A percentile compares a stretch with the other conserved stretches of the same genome.
phyloP scores from a whole-genome alignment of 2,797 vertebrate species.

The Poecilia velifera region DNA sequence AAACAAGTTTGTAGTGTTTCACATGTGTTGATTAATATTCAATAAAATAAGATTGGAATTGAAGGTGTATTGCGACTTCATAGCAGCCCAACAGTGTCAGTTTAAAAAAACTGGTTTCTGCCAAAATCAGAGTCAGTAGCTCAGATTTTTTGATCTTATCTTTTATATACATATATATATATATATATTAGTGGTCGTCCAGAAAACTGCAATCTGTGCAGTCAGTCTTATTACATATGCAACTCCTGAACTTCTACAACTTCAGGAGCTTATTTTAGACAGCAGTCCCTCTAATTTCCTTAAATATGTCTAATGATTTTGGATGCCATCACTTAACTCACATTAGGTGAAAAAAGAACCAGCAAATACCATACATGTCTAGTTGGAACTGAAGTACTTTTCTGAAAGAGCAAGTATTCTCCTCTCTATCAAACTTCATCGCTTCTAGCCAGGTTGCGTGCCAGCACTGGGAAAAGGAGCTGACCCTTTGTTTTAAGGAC shows the following conservation, averaged over 20 bases:
- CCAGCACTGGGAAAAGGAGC: neutral
- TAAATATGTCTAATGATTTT: neutral
- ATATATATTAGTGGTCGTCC: no score
- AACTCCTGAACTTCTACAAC: no score
- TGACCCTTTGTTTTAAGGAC: conserved; percentile 1
- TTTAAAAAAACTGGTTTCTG: no score
- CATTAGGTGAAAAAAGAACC: neutral
- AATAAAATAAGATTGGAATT: no score
- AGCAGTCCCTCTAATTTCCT: neutral
- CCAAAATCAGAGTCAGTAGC: no score
- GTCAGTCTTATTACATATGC: neutral
- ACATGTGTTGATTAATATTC: no score
- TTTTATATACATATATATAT: no score
- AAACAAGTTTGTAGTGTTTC: no score
- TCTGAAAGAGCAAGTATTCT: neutral
- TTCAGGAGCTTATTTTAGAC: neutral
- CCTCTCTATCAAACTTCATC: neutral
- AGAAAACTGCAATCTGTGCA: no score
- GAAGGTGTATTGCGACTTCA: no score
- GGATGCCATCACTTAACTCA: neutral
- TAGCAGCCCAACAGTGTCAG: no score
- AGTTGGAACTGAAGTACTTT: neutral
- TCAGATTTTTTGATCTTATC: neutral
- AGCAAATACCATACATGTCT: neutral
- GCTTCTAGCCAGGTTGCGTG: neutral